phyloP scores from a whole-genome alignment of 2,797 vertebrate genomes.

The Mormyrops boulengeri region DNA sequence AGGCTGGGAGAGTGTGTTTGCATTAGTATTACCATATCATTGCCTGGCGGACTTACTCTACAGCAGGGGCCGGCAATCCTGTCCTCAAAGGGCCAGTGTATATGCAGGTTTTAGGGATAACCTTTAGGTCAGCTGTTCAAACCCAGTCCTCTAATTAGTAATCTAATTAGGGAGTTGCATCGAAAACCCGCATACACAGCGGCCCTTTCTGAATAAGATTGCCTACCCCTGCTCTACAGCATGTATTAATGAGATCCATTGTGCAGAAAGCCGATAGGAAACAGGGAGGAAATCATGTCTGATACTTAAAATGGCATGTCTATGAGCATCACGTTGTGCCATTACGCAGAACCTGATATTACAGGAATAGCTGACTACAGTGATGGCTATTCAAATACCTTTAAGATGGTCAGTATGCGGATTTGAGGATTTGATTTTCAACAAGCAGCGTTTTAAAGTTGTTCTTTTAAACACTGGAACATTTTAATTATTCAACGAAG shows the following conservation, averaged over 20 bases:
- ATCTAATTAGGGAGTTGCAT: neutral
- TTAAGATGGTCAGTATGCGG: neutral
- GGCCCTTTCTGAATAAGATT: neutral
- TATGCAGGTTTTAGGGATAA: neutral
- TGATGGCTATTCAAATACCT: neutral
- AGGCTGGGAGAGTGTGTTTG: constrained; percentile 57
- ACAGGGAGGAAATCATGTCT: neutral
- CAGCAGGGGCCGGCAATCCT: neutral
- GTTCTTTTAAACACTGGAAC: neutral
- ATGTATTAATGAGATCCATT: constrained; percentile 76
- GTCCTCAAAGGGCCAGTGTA: neutral
- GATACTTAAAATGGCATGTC: constrained; percentile 16
- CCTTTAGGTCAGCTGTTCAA: neutral
- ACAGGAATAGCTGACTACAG: neutral
- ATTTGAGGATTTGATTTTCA: neutral
- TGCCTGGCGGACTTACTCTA: neutral
- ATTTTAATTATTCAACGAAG: neutral
- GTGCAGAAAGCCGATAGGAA: constrained; percentile 58
- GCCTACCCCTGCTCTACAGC: neutral
- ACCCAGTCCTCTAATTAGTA: neutral
- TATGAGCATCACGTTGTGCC: neutral
- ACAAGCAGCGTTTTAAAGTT: constrained; percentile 19
- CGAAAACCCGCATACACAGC: neutral
- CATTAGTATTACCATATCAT: constrained; percentile 31
- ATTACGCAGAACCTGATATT: neutral